Evolutionary conservation across 2,888 invertebrate genomes (phyloP), one percentile per base, ranked within the genome.

Genomic region (Geophilus truncorum): DNA sequence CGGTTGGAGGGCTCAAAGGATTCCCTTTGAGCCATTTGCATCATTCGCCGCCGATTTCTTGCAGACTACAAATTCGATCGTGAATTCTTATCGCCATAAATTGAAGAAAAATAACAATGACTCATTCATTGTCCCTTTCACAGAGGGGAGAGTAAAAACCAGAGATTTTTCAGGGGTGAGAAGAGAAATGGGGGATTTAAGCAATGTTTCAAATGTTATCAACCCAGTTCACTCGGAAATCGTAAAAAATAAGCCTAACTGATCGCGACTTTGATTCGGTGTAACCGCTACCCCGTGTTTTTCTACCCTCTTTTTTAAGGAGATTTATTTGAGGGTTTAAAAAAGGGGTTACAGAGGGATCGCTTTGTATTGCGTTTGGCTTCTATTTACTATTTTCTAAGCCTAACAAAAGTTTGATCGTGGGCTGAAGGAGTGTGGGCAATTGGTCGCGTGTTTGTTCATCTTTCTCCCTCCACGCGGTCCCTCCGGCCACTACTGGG

Each of bases 101-200:
- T 70, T 70, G 70, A 70, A 70, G 70, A 23, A 70, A 70, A n/a
- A 23, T 25, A 25, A 70, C 70, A 70, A 25, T 70, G 70, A 70
- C 25, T 70, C 70, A 70, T 70, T 28, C 70, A 28, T 25, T 28
- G 23, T 12, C 28, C 70, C 70, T 28, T 4, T 45, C 18, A 32
- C 4, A 32, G 9, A 1, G 28, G 70, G 70, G 62, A 28, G 70
- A 70, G 70, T 70, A 70, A 70, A 70, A 70, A 70, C 25, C 9
- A 23, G 70, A 70, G 70, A 70, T 70, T 70, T 70, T 70, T 62
- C 10, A 12, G 70, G 28, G 70, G 12, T 9, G 25, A 25, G 28
- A 70, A 70, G 70, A 70, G n/a, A 70, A 70, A 70, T 70, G 70
- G 70, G 70, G 70, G 70, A 70, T 70, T 70, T 70, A 70, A 70